These are phyloP conservation scores for Pachyramphus minor DNA, from an alignment of 2,113 vertebrate genomes.

Conservation along the genomic window DNA sequence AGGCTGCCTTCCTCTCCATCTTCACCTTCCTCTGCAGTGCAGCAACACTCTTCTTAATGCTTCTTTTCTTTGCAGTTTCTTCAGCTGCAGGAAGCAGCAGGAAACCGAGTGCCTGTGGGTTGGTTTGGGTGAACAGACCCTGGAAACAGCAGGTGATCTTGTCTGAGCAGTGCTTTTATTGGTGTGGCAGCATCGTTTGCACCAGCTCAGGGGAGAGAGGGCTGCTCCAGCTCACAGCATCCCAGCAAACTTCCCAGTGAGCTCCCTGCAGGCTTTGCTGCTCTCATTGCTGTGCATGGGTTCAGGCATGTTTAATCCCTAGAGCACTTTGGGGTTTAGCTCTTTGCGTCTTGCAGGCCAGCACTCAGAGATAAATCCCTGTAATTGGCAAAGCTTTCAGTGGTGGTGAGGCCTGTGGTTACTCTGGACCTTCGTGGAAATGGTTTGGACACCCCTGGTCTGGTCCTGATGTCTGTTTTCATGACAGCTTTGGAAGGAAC, in stretches of 20 bases:
- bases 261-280: neutral
- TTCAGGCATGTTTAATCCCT: neutral
- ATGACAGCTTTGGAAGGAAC: neutral
- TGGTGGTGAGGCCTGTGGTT: neutral
- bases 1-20: neutral
- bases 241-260: neutral
- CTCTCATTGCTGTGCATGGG: accelerated
- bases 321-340: neutral
- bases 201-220: neutral
- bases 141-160: neutral
- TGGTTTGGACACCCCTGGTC: neutral
- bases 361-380: neutral
- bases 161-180: neutral
- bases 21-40: neutral
- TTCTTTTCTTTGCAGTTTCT: neutral
- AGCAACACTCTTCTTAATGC: neutral
- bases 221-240: neutral
- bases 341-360: neutral
- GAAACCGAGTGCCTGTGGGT: neutral
- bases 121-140: neutral
- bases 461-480: neutral
- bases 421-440: neutral
- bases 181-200: accelerated
- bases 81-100: neutral
- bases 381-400: neutral